These are phyloP conservation scores for Anastatus disparis DNA, from an alignment of 1,140 invertebrate species.

Conservation along the genomic window DNA sequence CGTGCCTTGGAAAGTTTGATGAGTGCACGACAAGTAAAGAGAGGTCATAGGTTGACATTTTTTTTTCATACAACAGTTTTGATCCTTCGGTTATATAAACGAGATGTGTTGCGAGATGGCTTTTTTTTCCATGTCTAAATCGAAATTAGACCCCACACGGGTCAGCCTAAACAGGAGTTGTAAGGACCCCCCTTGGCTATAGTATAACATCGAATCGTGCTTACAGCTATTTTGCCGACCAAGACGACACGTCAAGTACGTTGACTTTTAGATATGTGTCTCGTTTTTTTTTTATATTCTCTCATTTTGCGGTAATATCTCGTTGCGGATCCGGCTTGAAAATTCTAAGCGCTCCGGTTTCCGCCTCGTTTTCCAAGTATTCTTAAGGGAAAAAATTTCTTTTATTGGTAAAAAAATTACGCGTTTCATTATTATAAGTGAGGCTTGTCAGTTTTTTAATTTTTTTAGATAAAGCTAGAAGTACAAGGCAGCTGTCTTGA, in stretches of 20 bases:
- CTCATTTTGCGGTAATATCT: slow-evolving; percentile 28
- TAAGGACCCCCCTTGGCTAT: slow-evolving; percentile 37
- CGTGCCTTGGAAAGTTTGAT: slow-evolving; percentile 15
- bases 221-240: slow-evolving; percentile 52
- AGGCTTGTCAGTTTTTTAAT: neutral
- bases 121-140: slow-evolving; percentile 34
- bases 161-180: slow-evolving; percentile 51
- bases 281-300: slow-evolving; percentile 45
- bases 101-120: slow-evolving; percentile 1
- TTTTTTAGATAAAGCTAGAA: slow-evolving; percentile 15
- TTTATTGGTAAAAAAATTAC: neutral
- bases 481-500: slow-evolving; percentile 9
- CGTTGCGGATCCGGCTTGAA: slow-evolving; percentile 27
- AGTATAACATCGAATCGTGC: slow-evolving; percentile 42
- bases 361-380: slow-evolving; percentile 19
- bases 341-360: slow-evolving; percentile 30
- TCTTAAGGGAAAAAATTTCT: slow-evolving; percentile 13
- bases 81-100: neutral
- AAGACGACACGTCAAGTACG: slow-evolving; percentile 45
- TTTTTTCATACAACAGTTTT: slow-evolving; percentile 14
- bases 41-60: slow-evolving; percentile 25
- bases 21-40: neutral
- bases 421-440: too few relatives aligned
- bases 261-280: slow-evolving; percentile 41
- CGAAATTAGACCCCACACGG: slow-evolving; percentile 54